Evolutionary conservation across 1,140 invertebrate genomes (phyloP).

Genomic region (Drosophila yakuba): DNA sequence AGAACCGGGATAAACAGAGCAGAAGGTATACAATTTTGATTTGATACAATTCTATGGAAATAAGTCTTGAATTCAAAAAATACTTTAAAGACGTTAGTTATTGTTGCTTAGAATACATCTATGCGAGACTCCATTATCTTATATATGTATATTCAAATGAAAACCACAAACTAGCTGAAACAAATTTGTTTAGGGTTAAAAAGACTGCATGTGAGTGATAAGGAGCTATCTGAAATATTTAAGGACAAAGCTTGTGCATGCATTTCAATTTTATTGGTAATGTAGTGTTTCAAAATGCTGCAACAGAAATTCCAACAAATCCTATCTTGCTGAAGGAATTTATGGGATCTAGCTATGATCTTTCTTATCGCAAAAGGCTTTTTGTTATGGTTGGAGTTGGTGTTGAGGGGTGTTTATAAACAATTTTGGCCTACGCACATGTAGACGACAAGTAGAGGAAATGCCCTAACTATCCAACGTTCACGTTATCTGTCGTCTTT

Average conservation of each 20-base stretch:
- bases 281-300: neutral
- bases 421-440: constrained; percentile 32
- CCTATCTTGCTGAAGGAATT: constrained; percentile 10
- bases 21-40: constrained; percentile 10
- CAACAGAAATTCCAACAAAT: neutral
- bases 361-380: constrained; percentile 27
- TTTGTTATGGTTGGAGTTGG: constrained; percentile 14
- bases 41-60: constrained; percentile 50
- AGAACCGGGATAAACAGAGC: constrained; percentile 3
- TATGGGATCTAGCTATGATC: constrained; percentile 30
- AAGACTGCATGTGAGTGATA: neutral
- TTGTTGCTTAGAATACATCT: neutral
- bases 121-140: too few species aligned
- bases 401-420: constrained; percentile 65
- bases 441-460: constrained; percentile 23
- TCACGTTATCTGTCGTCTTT: constrained; percentile 13
- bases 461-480: neutral
- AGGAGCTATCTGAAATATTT: neutral
- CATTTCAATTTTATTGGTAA: constrained; percentile 4
- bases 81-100: neutral
- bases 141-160: neutral
- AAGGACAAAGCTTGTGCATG: neutral
- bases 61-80: constrained; percentile 20
- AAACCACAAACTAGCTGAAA: neutral
- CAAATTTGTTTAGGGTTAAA: neutral